These are phyloP conservation scores for Mormyrus iriodes DNA, from an alignment of 2,113 vertebrate genomes.

Conservation along the genomic window DNA sequence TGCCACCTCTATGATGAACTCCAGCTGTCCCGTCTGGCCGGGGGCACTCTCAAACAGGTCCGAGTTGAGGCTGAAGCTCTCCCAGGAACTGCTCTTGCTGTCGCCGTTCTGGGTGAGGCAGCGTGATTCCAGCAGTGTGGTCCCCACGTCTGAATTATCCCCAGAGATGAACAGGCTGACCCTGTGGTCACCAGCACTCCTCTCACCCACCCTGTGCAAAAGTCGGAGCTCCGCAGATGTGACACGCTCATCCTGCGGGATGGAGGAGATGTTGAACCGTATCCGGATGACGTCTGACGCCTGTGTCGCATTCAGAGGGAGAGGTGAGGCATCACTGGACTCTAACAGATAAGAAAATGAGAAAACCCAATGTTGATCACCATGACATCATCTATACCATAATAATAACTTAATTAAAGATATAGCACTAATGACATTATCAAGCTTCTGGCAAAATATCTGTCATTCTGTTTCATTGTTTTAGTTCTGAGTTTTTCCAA, in stretches of 20 bases:
- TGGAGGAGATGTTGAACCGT: conserved; percentile 68
- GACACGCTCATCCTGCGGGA: conserved; percentile 64
- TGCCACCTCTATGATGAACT: conserved; percentile 59
- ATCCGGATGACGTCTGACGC: conserved; percentile 46
- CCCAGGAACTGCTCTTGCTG: conserved; percentile 50
- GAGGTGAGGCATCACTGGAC: conserved; percentile 24
- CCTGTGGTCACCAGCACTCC: conserved; percentile 41
- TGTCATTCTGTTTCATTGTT: not conserved
- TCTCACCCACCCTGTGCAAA: conserved; percentile 32
- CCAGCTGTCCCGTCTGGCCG: conserved; percentile 39
- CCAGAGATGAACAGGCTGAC: conserved; percentile 58
- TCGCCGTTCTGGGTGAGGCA: conserved; percentile 35
- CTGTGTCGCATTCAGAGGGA: conserved; percentile 24
- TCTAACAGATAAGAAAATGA: conserved; percentile 25
- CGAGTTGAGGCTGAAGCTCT: conserved; percentile 57
- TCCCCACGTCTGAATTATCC: conserved; percentile 30
- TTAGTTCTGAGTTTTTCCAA: not conserved
- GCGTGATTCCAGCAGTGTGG: conserved; percentile 57
- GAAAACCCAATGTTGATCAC: not conserved
- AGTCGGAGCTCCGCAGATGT: conserved; percentile 68
- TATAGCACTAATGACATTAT: not conserved
- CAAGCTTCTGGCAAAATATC: not conserved
- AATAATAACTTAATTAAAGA: not conserved
- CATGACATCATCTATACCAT: not conserved
- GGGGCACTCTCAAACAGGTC: conserved; percentile 50